phyloP scores from a whole-genome alignment of 2,113 vertebrate species.

The Myiopsitta monachus region DNA sequence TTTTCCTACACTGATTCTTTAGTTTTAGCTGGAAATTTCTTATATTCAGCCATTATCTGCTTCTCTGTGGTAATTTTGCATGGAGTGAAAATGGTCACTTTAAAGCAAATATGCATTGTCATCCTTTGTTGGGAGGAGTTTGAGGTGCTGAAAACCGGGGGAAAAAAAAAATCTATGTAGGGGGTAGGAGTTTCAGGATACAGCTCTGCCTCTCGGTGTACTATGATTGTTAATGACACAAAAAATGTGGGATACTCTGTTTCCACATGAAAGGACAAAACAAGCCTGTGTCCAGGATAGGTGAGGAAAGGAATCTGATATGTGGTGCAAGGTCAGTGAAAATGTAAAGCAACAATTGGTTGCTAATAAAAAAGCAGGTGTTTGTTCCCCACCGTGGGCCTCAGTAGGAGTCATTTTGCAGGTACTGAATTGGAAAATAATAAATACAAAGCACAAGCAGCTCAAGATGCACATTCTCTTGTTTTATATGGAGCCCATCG shows the following conservation, averaged over 20 bases:
- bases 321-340: background rate
- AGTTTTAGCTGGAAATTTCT: background rate
- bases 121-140: background rate
- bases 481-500: background rate
- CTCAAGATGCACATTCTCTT: accelerated
- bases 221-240: background rate
- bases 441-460: background rate
- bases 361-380: background rate
- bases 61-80: background rate
- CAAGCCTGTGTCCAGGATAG: accelerated
- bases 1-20: background rate
- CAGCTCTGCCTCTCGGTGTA: background rate
- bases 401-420: background rate
- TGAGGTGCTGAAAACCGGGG: background rate
- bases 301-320: background rate
- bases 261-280: background rate
- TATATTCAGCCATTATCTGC: background rate
- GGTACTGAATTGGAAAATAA: background rate
- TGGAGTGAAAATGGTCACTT: background rate
- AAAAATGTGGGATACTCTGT: background rate
- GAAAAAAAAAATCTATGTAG: too few species aligned
- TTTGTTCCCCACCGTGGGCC: background rate
- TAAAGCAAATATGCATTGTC: background rate
- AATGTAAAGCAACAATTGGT: background rate
- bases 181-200: background rate